Percentiles rank a stretch among this genome's conserved stretches.
Evolutionary conservation across 2,888 invertebrate genomes (phyloP).

Genomic region (Philonicus albiceps): DNA sequence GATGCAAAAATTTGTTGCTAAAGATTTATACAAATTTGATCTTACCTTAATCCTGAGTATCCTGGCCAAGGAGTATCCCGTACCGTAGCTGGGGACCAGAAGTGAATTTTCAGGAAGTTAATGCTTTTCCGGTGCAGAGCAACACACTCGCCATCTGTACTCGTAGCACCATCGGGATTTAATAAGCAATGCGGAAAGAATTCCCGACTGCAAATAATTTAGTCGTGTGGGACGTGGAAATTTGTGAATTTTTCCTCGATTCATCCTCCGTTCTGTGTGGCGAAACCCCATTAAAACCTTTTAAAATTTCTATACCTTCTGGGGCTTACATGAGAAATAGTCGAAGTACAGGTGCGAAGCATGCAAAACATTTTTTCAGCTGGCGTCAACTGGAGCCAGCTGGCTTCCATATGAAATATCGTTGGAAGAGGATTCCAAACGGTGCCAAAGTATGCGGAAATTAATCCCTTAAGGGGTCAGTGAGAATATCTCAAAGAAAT

Average conservation of each 20-base stretch:
- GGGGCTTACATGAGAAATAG: background rate
- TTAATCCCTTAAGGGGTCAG: background rate
- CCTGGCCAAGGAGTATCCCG: background rate
- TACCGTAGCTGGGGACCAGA: background rate
- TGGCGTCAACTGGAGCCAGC: background rate
- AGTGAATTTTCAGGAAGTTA: background rate
- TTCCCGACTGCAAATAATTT: background rate
- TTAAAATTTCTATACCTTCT: background rate
- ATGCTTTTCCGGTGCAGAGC: background rate
- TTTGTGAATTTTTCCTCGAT: background rate
- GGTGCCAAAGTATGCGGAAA: background rate
- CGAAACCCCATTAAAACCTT: background rate
- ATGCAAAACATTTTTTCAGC: background rate
- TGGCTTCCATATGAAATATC: background rate
- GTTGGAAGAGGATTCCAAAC: background rate
- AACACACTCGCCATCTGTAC: background rate
- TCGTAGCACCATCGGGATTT: background rate
- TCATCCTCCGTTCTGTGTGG: background rate
- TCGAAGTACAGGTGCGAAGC: background rate
- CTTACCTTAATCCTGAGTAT: background rate
- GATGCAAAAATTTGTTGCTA: background rate
- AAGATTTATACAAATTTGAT: background rate
- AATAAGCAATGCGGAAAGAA: background rate
- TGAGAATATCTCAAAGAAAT: background rate
- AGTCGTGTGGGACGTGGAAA: background rate